Evolutionary conservation across 2,113 vertebrate genomes (phyloP), one percentile per base, ranked within the genome.

Genomic region (Notechis scutatus): DNA sequence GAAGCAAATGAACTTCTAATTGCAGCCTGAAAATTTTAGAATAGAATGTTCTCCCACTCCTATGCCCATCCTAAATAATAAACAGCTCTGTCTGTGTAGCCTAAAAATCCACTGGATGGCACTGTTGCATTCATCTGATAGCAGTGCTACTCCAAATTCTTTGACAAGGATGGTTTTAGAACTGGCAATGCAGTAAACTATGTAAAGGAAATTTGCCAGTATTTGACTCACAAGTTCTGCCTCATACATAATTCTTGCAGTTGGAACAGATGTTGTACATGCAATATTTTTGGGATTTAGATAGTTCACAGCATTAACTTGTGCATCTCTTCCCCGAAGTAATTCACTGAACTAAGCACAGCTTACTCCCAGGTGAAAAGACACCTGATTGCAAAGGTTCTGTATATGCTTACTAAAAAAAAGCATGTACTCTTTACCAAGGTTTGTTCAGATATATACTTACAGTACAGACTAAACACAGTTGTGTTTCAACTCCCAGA

Each of bases 61-160:
- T 61, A 2, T 89, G 45, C 92, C 39, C 29, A 29, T 56, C 57
- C 57, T 1, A 1, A 56, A 86, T 50, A 34, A 93, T 24, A 18
- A 3, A 0, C 21, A 20, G 15, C 7, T 20, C 29, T 8, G 42
- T 95, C 96, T 89, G 95, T 47, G 94, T 0, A 90, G 91, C 54
- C 7, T 8, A 11, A 5, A 45, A 0, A 92, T 92, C 97, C 98
- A 45, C 98, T 96, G 94, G 98, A 95, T 98, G 98, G 97, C 98
- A 95, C 92, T 98, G 97, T 97, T 98, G 97, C 85, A 96, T 74
- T 61, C 0, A 29, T 93, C 95, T 97, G 97, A 87, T 94, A 1
- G 86, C 64, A 1, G 87, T 57, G 85, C 7, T 81, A 81, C 34
- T 42, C 92, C 93, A 87, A 12, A 86, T 1, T 23, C 9, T 3